Evolutionary conservation across 2,113 vertebrate genomes (phyloP).

Genomic region (Hydrolagus affinis): DNA sequence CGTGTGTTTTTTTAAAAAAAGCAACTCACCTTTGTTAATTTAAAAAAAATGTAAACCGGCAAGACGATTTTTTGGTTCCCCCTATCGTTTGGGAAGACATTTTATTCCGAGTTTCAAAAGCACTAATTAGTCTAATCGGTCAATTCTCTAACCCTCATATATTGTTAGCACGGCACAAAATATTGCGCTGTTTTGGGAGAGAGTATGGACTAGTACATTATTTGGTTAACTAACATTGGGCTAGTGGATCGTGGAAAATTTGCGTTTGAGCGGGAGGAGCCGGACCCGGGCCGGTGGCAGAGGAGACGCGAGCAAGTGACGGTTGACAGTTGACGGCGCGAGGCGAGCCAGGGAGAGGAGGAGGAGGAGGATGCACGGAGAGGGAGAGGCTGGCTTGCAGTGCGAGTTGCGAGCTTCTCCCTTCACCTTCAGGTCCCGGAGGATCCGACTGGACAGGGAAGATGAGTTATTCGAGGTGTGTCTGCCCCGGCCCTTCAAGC

Average conservation of each 20-base stretch:
- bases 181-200: neutral
- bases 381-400: neutral
- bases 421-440: constrained; percentile 53
- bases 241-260: fast-evolving
- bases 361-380: neutral
- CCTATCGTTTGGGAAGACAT: neutral
- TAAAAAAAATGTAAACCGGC: neutral
- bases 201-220: neutral
- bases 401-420: constrained; percentile 36
- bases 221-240: neutral
- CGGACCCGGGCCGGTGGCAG: neutral
- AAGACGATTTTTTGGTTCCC: neutral
- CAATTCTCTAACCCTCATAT: no score
- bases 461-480: constrained; percentile 68
- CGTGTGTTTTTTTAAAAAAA: neutral
- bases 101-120: no score
- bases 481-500: neutral
- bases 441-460: constrained; percentile 49
- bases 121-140: no score
- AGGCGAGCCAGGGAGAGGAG: neutral
- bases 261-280: neutral
- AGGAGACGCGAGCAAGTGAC: neutral
- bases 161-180: no score
- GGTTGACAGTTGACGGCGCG: neutral
- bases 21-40: neutral